Evolutionary conservation across 2,888 invertebrate genomes (phyloP), one percentile per base, ranked within the genome.

Genomic region (Drosophila testacea): DNA sequence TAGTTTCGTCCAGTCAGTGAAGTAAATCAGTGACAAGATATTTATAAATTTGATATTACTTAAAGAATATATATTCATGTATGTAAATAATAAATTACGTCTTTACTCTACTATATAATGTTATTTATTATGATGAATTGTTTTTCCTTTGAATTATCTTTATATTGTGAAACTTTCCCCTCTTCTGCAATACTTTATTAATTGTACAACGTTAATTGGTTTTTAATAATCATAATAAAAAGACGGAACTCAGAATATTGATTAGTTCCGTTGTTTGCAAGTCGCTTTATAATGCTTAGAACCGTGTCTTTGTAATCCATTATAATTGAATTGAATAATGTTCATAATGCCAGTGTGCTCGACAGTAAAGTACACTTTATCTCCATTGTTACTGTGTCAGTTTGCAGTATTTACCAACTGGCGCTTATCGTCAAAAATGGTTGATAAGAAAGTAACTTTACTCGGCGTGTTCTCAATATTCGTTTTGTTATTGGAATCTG

Each of bases 251-350:
- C 10, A 39, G 13, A 16, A 32, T 16, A 64, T 54, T 34, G 47
- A 64, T 54, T 50, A 32, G 46, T 64, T 64, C 16, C 44, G 27
- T 47, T 42, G n/a, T 27, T 55, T 34, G 51, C 34, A 7, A 38
- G 52, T 38, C 46, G 51, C 42, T 54, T 36, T 56, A n/a, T 27
- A 59, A 54, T 47, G 50, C 28, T 30, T 22, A 38, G 41, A 48
- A 38, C 16, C 46, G 36, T 46, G 60, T 47, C 47, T 64, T 61
- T 69, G 69, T 71, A 73, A 83, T 85, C 77, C 64, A 51, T 85
- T 83, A 77, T 79, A 83, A 80, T 80, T 72, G 55, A 68, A 75
- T 51, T 54, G 63, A 72, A 65, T 61, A 66, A 61, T 72, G 69
- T 62, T 62, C 54, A 61, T 69, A 72, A 80, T 78, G 57, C 72